These are phyloP conservation scores for Lophotis ruficrista DNA, from an alignment of 2,113 vertebrate species.

Conservation along the genomic window DNA sequence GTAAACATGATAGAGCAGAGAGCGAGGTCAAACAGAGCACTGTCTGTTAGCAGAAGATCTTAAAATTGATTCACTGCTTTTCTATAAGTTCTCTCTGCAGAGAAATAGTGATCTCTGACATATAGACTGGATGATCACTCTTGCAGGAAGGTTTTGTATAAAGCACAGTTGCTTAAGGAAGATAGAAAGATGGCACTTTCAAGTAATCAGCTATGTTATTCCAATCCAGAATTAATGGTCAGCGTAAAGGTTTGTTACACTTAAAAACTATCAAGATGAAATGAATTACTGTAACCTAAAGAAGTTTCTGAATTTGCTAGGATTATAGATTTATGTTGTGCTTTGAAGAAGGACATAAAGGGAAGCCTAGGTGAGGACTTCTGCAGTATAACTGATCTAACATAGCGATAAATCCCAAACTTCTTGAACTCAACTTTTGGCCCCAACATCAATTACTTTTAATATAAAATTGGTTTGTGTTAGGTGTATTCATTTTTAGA, in stretches of 20 bases:
- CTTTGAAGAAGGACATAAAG: background rate
- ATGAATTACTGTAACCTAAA: background rate
- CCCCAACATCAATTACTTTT: background rate
- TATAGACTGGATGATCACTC: background rate
- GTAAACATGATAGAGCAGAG: conserved; percentile 71
- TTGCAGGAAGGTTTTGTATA: conserved; percentile 16
- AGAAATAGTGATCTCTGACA: conserved; percentile 37
- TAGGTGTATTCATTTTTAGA: background rate
- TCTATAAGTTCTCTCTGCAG: conserved; percentile 57
- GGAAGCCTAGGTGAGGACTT: background rate
- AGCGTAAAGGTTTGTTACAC: background rate
- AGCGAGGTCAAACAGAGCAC: conserved; percentile 63
- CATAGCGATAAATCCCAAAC: background rate
- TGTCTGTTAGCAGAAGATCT: conserved; percentile 68
- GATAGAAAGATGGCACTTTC: background rate
- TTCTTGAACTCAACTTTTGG: background rate
- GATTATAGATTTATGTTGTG: background rate
- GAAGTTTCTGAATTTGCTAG: background rate
- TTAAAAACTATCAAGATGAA: background rate
- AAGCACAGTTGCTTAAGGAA: background rate
- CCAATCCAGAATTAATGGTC: background rate
- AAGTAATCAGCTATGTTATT: background rate
- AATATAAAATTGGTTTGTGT: background rate
- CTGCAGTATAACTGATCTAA: background rate
- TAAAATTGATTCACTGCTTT: conserved; percentile 68